Conservation (phyloP, 1,140 invertebrate species). For the Micrasema minimum region DNA sequence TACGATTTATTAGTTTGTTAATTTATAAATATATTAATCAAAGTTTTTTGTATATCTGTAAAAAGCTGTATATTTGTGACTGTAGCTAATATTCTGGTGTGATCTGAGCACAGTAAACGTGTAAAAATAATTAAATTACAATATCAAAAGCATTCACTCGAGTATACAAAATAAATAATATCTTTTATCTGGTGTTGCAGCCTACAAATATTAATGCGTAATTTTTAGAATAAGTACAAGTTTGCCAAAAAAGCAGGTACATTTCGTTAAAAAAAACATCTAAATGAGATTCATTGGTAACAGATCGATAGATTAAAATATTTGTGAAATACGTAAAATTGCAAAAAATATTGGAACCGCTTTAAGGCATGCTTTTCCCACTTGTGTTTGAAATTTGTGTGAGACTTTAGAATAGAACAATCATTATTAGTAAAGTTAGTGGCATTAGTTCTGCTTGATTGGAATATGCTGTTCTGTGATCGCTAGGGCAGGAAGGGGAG, state of each 20-base stretch:
- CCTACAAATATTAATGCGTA: constrained; percentile 19
- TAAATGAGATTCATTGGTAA: constrained; percentile 27
- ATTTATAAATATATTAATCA: constrained; percentile 31
- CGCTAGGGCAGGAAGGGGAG: constrained; percentile 83
- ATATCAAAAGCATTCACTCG: constrained; percentile 32
- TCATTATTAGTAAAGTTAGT: constrained; percentile 22
- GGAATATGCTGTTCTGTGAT: constrained; percentile 67
- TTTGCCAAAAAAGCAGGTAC: constrained; percentile 21
- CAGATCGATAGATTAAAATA: constrained; percentile 28
- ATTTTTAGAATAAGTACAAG: constrained; percentile 10
- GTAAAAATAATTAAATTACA: constrained; percentile 14
- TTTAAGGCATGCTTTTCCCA: constrained; percentile 14
- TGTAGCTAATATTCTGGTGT: constrained; percentile 6
- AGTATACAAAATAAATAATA: constrained; percentile 16
- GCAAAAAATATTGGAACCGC: constrained; percentile 26
- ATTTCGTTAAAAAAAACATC: constrained; percentile 20
- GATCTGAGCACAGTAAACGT: not conserved
- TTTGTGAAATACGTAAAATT: constrained; percentile 20
- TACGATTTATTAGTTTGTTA: constrained; percentile 34
- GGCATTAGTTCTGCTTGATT: constrained; percentile 60
- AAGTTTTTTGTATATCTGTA: not conserved
- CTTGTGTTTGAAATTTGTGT: constrained; percentile 31
- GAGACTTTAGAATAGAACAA: constrained; percentile 21
- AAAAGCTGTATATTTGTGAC: constrained; percentile 11
- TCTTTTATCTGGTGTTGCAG: constrained; percentile 7